Percentiles rank a stretch among this genome's conserved stretches.
Conservation (phyloP, 2,113 vertebrate genomes). For the Dasyurus viverrinus region DNA sequence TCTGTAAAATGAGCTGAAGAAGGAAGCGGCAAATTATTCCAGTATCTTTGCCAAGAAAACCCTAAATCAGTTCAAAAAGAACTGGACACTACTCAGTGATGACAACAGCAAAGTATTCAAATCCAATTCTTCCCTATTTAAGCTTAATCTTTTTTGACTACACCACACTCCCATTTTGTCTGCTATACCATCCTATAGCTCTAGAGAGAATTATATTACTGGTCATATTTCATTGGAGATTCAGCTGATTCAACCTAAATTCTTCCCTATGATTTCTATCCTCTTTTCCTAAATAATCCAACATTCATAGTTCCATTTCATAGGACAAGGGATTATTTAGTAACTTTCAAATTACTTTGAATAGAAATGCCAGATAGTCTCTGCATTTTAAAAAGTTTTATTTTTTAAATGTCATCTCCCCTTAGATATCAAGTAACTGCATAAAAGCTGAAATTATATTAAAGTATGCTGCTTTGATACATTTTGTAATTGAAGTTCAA, state of each 20-base stretch:
- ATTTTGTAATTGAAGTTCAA: background rate
- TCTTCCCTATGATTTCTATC: slow-evolving; percentile 5
- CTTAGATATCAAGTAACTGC: background rate
- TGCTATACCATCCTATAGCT: background rate
- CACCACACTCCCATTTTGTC: background rate
- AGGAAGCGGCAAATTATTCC: background rate
- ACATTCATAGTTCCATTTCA: slow-evolving; percentile 2
- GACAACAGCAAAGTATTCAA: background rate
- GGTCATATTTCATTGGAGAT: background rate
- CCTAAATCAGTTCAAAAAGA: background rate
- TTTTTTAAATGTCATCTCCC: background rate
- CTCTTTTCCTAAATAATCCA: background rate
- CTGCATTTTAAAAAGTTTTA: background rate
- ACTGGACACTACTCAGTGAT: background rate
- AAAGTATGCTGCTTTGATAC: background rate
- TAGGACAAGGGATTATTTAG: background rate
- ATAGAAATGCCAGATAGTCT: slow-evolving; percentile 7
- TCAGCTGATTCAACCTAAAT: slow-evolving; percentile 5
- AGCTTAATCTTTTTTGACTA: background rate
- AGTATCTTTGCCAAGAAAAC: background rate
- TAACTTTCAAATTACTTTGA: slow-evolving; percentile 43
- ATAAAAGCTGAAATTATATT: background rate
- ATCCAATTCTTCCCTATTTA: background rate
- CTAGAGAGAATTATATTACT: background rate
- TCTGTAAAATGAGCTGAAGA: background rate